Evolutionary conservation across 2,113 vertebrate species (phyloP).

Genomic region (Sceloporus undulatus): DNA sequence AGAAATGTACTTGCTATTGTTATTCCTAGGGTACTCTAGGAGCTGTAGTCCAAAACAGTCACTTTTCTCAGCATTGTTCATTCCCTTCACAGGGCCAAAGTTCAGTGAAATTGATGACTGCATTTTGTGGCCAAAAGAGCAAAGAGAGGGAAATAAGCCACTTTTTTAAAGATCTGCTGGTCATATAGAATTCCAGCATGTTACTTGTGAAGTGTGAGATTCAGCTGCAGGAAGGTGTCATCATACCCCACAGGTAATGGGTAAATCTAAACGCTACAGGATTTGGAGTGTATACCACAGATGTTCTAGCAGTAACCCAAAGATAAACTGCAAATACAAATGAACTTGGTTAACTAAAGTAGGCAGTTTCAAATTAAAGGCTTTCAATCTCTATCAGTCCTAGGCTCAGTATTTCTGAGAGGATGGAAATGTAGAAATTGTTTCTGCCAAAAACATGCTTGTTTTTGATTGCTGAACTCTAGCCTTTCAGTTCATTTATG

Average conservation of each 20-base stretch:
- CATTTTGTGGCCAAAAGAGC: not conserved
- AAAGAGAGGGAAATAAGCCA: not conserved
- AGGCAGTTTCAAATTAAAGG: not conserved
- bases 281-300: not conserved
- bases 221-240: not conserved
- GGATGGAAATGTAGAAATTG: not conserved
- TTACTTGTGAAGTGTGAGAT: not conserved
- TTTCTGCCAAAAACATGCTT: not conserved
- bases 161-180: not conserved
- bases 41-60: no score
- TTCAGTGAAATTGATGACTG: not conserved
- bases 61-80: no score
- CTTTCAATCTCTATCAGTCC: not conserved
- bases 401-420: not conserved
- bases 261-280: not conserved
- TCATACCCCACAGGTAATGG: not conserved
- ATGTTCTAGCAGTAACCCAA: not conserved
- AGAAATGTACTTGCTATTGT: no score
- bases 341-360: not conserved
- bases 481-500: conserved; percentile 15
- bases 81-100: not conserved
- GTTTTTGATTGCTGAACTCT: conserved; percentile 7
- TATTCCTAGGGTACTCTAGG: no score
- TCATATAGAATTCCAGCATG: not conserved
- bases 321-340: not conserved